Conservation (phyloP, 2,888 invertebrate genomes). For the Limnephilus auricula region DNA sequence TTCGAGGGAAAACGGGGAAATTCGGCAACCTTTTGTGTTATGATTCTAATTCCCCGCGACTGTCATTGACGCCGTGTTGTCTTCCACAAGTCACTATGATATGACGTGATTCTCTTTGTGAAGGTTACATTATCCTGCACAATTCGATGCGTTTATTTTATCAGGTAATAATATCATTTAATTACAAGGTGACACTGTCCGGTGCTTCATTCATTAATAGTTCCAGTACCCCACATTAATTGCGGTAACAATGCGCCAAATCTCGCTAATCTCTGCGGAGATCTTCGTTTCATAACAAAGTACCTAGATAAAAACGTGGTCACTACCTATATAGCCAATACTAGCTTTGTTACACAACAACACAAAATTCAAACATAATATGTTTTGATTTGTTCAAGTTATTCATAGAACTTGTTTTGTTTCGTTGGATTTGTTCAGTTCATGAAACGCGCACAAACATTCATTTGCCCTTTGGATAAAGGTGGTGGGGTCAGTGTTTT, state of each 20-base stretch:
- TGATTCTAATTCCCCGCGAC: slow-evolving; percentile 35
- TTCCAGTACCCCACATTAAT: slow-evolving; percentile 5
- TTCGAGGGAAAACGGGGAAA: neutral
- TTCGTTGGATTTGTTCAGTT: neutral
- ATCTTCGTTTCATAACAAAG: neutral
- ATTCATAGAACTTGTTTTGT: neutral
- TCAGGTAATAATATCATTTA: slow-evolving; percentile 27
- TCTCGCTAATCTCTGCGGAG: slow-evolving; percentile 39
- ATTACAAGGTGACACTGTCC: neutral
- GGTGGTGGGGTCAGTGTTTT: neutral
- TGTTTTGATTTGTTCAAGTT: neutral
- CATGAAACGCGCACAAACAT: neutral
- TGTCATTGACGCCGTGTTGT: slow-evolving; percentile 53
- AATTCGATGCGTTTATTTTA: slow-evolving; percentile 18
- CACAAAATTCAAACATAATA: neutral
- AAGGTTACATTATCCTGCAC: slow-evolving; percentile 57
- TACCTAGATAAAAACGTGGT: neutral
- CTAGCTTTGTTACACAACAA: neutral
- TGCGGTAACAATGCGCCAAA: slow-evolving; percentile 58
- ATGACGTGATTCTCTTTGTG: slow-evolving; percentile 52
- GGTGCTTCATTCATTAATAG: neutral
- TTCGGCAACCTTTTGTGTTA: slow-evolving; percentile 14
- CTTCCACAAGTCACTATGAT: slow-evolving; percentile 53
- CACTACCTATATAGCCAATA: neutral
- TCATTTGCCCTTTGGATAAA: neutral